Conservation (phyloP, 2,888 invertebrate species). For the Rotaria socialis region DNA sequence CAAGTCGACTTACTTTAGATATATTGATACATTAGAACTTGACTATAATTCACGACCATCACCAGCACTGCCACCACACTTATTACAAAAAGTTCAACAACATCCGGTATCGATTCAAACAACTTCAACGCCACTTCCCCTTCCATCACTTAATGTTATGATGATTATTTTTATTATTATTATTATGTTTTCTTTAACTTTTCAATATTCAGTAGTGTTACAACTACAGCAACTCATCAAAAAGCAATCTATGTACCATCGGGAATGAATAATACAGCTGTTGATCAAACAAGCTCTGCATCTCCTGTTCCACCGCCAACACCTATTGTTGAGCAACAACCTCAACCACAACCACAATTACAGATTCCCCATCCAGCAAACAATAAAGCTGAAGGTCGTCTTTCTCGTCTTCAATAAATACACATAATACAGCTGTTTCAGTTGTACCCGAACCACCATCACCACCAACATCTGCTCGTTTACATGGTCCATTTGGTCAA, state of each 20-base stretch:
- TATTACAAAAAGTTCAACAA: constrained; percentile 7
- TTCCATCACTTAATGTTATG: background rate
- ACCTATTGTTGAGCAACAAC: background rate
- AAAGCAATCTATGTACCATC: background rate
- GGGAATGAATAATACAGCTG: background rate
- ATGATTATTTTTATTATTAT: background rate
- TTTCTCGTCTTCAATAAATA: background rate
- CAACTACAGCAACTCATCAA: background rate
- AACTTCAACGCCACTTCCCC: constrained; percentile 14
- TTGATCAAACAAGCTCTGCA: background rate
- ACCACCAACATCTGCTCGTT: background rate
- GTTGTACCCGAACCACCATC: background rate
- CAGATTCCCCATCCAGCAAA: background rate
- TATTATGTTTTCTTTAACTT: background rate
- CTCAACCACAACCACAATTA: background rate
- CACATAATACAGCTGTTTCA: background rate
- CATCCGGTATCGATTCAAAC: background rate
- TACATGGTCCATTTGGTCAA: constrained; percentile 29
- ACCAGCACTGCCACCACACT: constrained; percentile 5
- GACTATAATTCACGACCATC: constrained; percentile 9
- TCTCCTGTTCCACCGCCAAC: background rate
- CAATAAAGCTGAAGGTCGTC: constrained; percentile 6
- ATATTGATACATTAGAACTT: constrained; percentile 32
- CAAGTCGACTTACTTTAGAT: constrained; percentile 27
- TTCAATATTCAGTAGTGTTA: background rate